Conservation (phyloP, 2,113 vertebrate species). For the Syngnathus floridae region DNA sequence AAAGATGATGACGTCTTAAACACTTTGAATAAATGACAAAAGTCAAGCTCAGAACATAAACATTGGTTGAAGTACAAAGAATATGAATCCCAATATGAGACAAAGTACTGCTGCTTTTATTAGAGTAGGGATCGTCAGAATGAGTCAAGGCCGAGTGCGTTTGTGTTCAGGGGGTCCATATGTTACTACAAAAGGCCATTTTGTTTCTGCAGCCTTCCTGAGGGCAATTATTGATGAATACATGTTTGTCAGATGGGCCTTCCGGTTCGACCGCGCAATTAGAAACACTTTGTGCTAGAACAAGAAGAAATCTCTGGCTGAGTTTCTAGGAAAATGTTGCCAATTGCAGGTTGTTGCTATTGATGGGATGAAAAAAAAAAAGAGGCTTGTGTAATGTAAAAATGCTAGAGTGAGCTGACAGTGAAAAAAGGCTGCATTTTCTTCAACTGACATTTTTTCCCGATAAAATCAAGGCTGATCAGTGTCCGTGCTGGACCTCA, state of each 20-base stretch:
- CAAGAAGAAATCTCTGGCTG: slow-evolving; percentile 59
- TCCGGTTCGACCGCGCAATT: slow-evolving; percentile 68
- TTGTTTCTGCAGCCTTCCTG: slow-evolving; percentile 43
- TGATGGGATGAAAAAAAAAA: slow-evolving; percentile 11
- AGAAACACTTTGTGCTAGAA: slow-evolving; percentile 61
- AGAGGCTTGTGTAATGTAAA: slow-evolving; percentile 21
- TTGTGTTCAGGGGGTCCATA: slow-evolving; percentile 11
- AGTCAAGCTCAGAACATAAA: slow-evolving; percentile 7
- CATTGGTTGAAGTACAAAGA: slow-evolving; percentile 16
- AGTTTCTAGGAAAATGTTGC: slow-evolving; percentile 66
- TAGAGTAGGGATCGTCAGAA: background rate
- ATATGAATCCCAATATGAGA: background rate
- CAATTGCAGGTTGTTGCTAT: slow-evolving; percentile 57
- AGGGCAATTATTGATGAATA: slow-evolving; percentile 69
- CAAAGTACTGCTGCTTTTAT: background rate
- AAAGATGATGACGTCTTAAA: slow-evolving; percentile 1
- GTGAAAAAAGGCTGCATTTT: no score
- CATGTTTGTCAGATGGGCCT: slow-evolving; percentile 64
- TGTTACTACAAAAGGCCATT: slow-evolving; percentile 16
- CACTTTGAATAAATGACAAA: background rate
- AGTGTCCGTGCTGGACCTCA: no score
- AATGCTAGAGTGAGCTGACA: slow-evolving; percentile 15
- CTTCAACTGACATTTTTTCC: background rate
- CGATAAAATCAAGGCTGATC: background rate
- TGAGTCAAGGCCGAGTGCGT: background rate